phyloP scores from a whole-genome alignment of 2,113 vertebrate species.

The Rhinopithecus roxellana region DNA sequence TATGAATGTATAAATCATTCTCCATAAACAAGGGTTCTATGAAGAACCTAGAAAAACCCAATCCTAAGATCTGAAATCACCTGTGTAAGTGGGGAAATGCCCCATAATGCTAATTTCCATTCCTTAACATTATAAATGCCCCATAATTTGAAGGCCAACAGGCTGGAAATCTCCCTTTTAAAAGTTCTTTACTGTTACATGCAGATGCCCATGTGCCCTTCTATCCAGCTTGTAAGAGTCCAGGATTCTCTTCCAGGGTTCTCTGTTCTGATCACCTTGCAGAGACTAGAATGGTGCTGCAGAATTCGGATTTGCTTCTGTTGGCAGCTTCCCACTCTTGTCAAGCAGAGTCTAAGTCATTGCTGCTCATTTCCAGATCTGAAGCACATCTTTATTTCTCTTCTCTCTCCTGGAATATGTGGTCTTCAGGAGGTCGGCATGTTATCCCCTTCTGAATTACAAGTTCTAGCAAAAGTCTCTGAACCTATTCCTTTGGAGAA shows the following conservation, averaged over 20 bases:
- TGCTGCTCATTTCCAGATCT: not conserved
- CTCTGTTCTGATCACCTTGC: rapidly evolving
- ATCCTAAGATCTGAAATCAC: not conserved
- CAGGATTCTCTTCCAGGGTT: rapidly evolving
- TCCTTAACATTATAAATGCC: not conserved
- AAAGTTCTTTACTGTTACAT: not conserved
- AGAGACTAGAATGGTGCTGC: rapidly evolving
- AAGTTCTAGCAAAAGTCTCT: not conserved
- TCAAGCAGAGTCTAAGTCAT: not conserved
- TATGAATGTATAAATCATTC: not conserved
- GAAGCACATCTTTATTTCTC: not conserved
- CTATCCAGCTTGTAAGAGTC: not conserved
- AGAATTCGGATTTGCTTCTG: not conserved
- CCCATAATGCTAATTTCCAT: not conserved
- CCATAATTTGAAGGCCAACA: not conserved
- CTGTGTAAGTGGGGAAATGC: not conserved
- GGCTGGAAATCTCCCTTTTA: not conserved
- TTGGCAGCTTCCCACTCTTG: not conserved
- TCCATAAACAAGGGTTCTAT: not conserved
- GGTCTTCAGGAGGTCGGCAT: not conserved
- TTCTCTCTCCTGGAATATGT: not conserved
- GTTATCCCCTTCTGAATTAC: not conserved
- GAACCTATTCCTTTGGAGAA: not conserved
- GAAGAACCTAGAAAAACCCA: not conserved
- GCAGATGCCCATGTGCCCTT: not conserved